A percentile compares a stretch with the other conserved stretches of the same genome.
phyloP scores from a whole-genome alignment of 2,888 invertebrate genomes.

The Amiota communis region DNA sequence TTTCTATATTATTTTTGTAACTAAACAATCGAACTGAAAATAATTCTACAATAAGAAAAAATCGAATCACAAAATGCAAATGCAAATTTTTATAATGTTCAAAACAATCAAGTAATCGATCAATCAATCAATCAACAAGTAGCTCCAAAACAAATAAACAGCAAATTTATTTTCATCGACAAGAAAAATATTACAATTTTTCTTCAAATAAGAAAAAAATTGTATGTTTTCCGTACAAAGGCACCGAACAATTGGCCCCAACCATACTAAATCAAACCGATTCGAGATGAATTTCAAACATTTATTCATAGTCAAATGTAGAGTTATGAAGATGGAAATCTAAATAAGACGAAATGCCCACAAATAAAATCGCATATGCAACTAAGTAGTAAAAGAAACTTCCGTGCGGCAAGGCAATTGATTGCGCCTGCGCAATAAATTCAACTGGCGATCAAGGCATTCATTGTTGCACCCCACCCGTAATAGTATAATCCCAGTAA shows the following conservation, averaged over 20 bases:
- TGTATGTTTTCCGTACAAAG: too few species aligned
- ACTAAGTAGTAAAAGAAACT: not conserved
- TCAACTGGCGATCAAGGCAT: not conserved
- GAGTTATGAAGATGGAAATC: constrained; percentile 27
- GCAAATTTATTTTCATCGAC: too few species aligned
- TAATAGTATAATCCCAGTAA: not conserved
- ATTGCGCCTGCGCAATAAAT: constrained; percentile 21
- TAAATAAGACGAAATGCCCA: constrained; percentile 20
- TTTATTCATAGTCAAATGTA: constrained; percentile 53
- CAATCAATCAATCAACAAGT: constrained; percentile 29
- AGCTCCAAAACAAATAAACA: not conserved
- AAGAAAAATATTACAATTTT: too few species aligned
- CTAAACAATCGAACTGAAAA: too few species aligned
- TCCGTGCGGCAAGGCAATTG: not conserved
- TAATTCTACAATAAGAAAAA: too few species aligned
- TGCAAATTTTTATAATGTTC: too few species aligned
- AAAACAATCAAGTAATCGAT: too few species aligned
- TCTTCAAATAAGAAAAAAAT: too few species aligned
- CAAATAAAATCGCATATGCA: constrained; percentile 16
- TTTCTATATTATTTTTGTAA: too few species aligned
- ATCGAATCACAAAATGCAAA: too few species aligned
- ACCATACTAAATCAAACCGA: constrained; percentile 26
- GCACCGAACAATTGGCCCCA: too few species aligned
- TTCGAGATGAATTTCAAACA: constrained; percentile 31
- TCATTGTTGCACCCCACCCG: constrained; percentile 5